These are phyloP conservation scores for Lycophotia porphyrea DNA, from an alignment of 2,888 invertebrate genomes.

Conservation along the genomic window DNA sequence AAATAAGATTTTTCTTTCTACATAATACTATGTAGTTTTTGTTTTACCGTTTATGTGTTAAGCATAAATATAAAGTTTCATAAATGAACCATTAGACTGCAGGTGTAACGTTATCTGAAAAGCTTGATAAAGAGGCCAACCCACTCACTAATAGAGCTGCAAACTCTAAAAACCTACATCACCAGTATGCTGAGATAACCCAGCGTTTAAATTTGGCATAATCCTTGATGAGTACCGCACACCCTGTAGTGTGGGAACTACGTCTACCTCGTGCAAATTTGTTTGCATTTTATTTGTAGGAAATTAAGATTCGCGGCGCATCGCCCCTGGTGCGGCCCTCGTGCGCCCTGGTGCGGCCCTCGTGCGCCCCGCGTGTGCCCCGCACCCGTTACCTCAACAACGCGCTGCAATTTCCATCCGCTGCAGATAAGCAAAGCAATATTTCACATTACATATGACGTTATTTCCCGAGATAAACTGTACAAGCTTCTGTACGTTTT, in stretches of 20 bases:
- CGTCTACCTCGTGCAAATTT: slow-evolving; percentile 61
- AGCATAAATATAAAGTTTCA: not conserved
- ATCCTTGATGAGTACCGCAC: slow-evolving; percentile 46
- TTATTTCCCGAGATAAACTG: slow-evolving; percentile 72
- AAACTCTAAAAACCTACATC: not conserved
- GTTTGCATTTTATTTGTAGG: slow-evolving; percentile 82
- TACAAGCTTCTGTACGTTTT: slow-evolving; percentile 40
- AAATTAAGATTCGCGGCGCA: slow-evolving; percentile 80
- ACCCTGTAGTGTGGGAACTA: not conserved
- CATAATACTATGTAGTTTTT: not conserved
- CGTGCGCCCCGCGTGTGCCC: slow-evolving; percentile 16
- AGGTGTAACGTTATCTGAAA: not conserved
- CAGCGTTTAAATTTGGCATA: slow-evolving; percentile 41
- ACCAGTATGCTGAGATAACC: not conserved
- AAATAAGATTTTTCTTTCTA: not conserved
- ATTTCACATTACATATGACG: slow-evolving; percentile 77
- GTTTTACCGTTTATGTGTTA: not conserved
- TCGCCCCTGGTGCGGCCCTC: slow-evolving; percentile 21
- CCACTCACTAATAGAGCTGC: not conserved
- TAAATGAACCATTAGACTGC: not conserved
- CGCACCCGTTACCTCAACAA: slow-evolving; percentile 63
- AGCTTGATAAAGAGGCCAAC: not conserved
- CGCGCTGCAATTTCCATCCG: slow-evolving; percentile 78
- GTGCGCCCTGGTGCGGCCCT: slow-evolving; percentile 13
- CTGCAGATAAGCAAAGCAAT: slow-evolving; percentile 80